phyloP scores from a whole-genome alignment of 2,888 invertebrate species.

The Celastrina argiolus region DNA sequence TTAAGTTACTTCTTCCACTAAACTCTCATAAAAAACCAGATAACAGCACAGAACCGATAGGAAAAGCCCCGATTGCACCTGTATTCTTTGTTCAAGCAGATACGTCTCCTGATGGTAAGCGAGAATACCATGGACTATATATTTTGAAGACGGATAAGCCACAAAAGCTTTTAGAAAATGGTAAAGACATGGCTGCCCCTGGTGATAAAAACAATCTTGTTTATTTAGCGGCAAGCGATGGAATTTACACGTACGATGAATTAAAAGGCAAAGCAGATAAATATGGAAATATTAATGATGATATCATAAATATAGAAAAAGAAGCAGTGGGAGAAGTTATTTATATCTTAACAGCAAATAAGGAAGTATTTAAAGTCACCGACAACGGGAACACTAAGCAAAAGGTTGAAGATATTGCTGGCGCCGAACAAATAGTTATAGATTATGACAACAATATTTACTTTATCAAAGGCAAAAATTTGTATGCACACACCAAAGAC shows the following conservation, averaged over 20 bases:
- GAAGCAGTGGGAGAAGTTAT: neutral
- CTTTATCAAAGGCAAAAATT: neutral
- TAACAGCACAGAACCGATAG: conserved; percentile 17
- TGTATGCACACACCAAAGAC: neutral
- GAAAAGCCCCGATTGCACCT: conserved; percentile 24
- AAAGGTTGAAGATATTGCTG: neutral
- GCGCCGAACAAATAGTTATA: neutral
- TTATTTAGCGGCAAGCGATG: conserved; percentile 48
- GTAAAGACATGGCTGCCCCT: conserved; percentile 41
- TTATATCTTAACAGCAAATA: neutral
- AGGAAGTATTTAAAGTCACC: conserved; percentile 1
- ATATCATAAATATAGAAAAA: conserved; percentile 3
- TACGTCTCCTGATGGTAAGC: conserved; percentile 29
- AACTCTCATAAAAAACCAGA: conserved; percentile 31
- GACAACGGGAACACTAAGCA: neutral
- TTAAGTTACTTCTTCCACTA: conserved; percentile 35
- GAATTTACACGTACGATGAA: conserved; percentile 44
- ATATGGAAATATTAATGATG: neutral
- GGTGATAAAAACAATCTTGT: conserved; percentile 40
- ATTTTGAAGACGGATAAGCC: conserved; percentile 34
- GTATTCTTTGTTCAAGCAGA: conserved; percentile 39
- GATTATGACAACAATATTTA: neutral
- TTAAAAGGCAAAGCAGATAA: conserved; percentile 5
- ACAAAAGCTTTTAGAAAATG: conserved; percentile 43
- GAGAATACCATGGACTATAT: conserved; percentile 42